Conservation (phyloP, 2,888 invertebrate genomes). For the Lucinisca nassula region DNA sequence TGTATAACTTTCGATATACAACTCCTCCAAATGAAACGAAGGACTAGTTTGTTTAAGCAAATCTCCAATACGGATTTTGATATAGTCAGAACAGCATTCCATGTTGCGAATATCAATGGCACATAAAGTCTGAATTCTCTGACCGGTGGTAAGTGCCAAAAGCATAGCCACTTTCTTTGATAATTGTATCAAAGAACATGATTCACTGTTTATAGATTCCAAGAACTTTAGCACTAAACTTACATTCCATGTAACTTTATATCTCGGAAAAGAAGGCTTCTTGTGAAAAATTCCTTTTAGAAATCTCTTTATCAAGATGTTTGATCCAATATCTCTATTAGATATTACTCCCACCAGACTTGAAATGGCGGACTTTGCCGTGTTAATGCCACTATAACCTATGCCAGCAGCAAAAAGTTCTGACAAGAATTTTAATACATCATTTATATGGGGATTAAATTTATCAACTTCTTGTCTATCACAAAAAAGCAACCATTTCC, state of each 20-base stretch:
- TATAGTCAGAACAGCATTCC: not conserved
- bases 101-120: not conserved
- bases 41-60: conserved; percentile 1
- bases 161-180: not conserved
- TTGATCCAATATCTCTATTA: conserved; percentile 21
- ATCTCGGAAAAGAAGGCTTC: conserved; percentile 38
- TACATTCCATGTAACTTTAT: not conserved
- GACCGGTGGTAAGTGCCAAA: not conserved
- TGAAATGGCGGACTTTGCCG: conserved; percentile 26
- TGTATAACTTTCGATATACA: not conserved
- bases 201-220: not conserved
- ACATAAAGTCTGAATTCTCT: not conserved
- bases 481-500: conserved; percentile 58
- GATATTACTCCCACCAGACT: not conserved
- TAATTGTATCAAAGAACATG: not conserved
- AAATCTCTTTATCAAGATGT: conserved; percentile 35
- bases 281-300: conserved; percentile 33
- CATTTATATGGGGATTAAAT: conserved; percentile 34
- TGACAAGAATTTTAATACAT: conserved; percentile 35
- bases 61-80: not conserved
- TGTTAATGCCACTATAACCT: conserved; percentile 10
- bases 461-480: conserved; percentile 33
- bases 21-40: not conserved
- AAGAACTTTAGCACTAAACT: not conserved
- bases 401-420: conserved; percentile 3